A percentile compares a stretch with the other conserved stretches of the same genome.
These are phyloP conservation scores for Podotricha telesiphe DNA, from an alignment of 2,888 invertebrate genomes.

Conservation along the genomic window DNA sequence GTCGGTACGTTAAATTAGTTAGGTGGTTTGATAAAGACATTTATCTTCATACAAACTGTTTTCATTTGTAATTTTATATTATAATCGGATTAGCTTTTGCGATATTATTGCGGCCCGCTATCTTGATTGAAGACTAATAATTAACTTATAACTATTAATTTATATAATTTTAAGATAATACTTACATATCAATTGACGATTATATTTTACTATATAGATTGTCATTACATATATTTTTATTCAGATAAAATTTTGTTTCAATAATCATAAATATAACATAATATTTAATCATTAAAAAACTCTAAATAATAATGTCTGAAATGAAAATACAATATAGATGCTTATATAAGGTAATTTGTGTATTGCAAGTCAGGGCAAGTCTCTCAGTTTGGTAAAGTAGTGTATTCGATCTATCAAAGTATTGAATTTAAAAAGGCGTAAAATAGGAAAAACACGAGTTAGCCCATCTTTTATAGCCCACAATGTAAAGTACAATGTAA, in stretches of 20 bases:
- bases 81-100: constrained; percentile 59
- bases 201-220: background rate
- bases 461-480: too few relatives aligned
- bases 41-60: constrained; percentile 40
- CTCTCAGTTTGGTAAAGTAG: too few relatives aligned
- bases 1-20: background rate
- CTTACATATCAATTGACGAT: background rate
- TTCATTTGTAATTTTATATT: constrained; percentile 46
- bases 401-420: too few relatives aligned
- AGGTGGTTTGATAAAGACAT: constrained; percentile 33
- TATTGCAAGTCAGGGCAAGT: too few relatives aligned
- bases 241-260: background rate
- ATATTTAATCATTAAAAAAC: too few relatives aligned
- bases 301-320: too few relatives aligned
- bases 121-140: constrained; percentile 66
- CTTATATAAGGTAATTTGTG: too few relatives aligned
- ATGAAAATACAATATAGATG: too few relatives aligned
- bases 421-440: too few relatives aligned
- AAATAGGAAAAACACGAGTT: too few relatives aligned
- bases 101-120: constrained; percentile 63
- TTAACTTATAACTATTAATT: constrained; percentile 37
- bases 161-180: background rate
- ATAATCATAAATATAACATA: too few relatives aligned
- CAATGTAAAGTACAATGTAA: too few relatives aligned
- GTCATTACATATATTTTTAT: constrained; percentile 16